A percentile compares a stretch with the other conserved stretches of the same genome.
These are phyloP conservation scores for Willowsia nigromaculata DNA, from an alignment of 2,888 invertebrate genomes.

Conservation along the genomic window DNA sequence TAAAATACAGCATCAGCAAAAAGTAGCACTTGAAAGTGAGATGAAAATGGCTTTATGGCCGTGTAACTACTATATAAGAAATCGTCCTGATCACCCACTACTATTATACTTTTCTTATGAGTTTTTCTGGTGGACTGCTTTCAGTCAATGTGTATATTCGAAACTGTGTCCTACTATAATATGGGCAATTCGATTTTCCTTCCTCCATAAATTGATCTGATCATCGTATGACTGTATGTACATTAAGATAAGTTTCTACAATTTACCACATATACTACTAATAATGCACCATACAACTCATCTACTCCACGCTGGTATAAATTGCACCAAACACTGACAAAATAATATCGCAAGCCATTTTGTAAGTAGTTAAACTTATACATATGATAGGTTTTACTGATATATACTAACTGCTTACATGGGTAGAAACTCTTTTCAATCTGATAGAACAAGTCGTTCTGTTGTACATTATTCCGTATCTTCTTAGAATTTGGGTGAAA, in stretches of 20 bases:
- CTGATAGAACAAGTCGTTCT: neutral
- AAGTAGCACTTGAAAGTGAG: slow-evolving; percentile 59
- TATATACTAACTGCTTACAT: neutral
- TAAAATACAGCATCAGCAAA: slow-evolving; percentile 60
- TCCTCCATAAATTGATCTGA: slow-evolving; percentile 52
- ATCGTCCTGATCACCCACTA: neutral
- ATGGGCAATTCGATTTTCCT: slow-evolving; percentile 52
- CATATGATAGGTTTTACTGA: neutral
- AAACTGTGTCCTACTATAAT: neutral
- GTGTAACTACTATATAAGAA: slow-evolving; percentile 20
- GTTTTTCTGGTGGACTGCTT: neutral
- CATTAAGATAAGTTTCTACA: neutral
- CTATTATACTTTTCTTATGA: neutral
- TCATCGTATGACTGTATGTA: neutral
- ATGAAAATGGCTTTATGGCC: slow-evolving; percentile 68
- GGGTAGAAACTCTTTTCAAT: neutral
- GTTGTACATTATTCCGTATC: neutral
- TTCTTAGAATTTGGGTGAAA: neutral
- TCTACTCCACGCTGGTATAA: neutral
- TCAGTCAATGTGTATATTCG: neutral
- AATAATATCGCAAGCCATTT: neutral
- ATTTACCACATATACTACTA: slow-evolving; percentile 16
- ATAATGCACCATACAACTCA: neutral
- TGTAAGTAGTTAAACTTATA: neutral
- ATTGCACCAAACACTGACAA: neutral